Percentiles rank a stretch among this genome's conserved stretches.
Conservation (phyloP, 2,113 vertebrate genomes). For the Lepidiolamprologus cunningtoni region DNA sequence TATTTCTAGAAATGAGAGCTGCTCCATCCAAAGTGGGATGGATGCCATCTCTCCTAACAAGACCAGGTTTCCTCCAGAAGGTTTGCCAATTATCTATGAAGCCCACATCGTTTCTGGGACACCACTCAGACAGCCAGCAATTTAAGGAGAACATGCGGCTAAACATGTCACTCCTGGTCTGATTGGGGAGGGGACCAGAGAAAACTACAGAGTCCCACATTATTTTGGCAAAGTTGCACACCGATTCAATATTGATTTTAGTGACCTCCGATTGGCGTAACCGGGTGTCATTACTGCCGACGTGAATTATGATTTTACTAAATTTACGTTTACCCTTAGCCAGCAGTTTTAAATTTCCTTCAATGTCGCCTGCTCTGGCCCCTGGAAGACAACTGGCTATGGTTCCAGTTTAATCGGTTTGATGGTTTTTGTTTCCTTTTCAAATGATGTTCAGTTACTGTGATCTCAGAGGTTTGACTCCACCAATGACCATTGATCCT, state of each 20-base stretch:
- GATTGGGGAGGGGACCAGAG: too few species aligned
- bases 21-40: too few species aligned
- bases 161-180: too few species aligned
- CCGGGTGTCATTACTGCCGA: not conserved
- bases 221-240: rapidly evolving
- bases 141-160: too few species aligned
- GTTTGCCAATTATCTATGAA: too few species aligned
- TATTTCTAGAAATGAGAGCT: too few species aligned
- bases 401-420: not conserved
- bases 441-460: not conserved
- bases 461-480: not conserved
- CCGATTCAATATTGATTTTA: too few species aligned
- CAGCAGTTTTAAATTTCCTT: not conserved
- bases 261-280: rapidly evolving
- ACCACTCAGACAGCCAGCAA: too few species aligned
- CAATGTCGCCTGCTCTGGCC: rapidly evolving
- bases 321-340: not conserved
- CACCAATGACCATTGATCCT: not conserved
- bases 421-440: not conserved
- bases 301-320: rapidly evolving
- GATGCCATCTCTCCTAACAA: rapidly evolving
- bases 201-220: too few species aligned
- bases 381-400: rapidly evolving
- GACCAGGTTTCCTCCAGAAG: too few species aligned
- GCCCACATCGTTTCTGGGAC: too few species aligned